Conservation (phyloP, 2,113 vertebrate genomes). For the Meles meles region DNA sequence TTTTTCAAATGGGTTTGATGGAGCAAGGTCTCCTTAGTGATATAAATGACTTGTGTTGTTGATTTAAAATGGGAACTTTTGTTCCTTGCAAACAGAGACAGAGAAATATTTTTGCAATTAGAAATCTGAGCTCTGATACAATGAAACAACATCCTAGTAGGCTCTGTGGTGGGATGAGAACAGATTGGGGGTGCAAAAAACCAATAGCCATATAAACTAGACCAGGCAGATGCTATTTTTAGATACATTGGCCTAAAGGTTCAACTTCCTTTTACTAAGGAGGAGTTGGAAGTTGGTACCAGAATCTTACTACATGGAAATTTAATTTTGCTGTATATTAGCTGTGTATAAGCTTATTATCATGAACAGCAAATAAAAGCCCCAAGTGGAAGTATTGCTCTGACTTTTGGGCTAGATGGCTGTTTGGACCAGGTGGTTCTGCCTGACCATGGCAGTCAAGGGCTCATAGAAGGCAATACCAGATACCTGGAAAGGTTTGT, state of each 20-base stretch:
- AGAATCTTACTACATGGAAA: neutral
- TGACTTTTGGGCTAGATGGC: neutral
- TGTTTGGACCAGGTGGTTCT: neutral
- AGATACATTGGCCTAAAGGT: too few relatives aligned
- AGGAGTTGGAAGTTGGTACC: neutral
- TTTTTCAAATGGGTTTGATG: neutral
- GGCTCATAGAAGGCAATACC: neutral
- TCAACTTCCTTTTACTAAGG: neutral
- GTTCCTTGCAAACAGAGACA: neutral
- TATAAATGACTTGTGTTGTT: neutral
- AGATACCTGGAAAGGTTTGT: too few relatives aligned
- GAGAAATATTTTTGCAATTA: neutral
- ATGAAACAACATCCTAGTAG: neutral
- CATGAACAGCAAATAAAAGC: neutral
- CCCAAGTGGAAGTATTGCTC: neutral
- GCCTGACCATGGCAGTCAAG: neutral
- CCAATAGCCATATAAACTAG: neutral
- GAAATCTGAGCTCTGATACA: neutral
- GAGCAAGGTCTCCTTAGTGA: neutral
- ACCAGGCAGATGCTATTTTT: neutral
- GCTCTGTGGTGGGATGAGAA: neutral
- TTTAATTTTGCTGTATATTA: neutral
- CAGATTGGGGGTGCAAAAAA: neutral
- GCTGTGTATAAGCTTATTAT: neutral
- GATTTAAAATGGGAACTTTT: constrained; percentile 17